Evolutionary conservation across 2,797 vertebrate genomes (phyloP).

Genomic region (Poecile montanus): DNA sequence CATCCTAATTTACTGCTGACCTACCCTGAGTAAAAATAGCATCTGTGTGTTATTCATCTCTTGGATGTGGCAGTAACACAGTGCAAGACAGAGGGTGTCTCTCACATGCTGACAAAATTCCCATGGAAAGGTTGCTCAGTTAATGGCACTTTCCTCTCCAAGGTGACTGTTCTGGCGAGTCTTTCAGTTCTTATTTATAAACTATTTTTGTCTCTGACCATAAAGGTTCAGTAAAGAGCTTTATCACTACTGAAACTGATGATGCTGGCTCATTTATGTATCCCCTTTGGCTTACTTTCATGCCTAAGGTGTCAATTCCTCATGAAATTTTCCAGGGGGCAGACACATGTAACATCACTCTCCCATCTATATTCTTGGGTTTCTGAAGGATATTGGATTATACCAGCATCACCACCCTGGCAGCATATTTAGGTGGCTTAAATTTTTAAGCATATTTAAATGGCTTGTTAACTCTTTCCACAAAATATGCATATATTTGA

Average conservation of each 20-base stretch:
- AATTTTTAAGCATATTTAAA: neutral
- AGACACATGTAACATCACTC: neutral
- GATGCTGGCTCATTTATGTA: neutral
- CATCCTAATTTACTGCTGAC: neutral
- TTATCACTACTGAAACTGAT: neutral
- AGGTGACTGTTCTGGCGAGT: neutral
- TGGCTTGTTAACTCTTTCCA: neutral
- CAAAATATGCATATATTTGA: neutral
- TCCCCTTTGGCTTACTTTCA: neutral
- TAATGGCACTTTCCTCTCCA: neutral
- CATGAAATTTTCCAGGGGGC: rapidly evolving
- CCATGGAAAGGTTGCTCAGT: neutral
- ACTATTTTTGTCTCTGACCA: neutral
- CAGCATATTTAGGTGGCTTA: neutral
- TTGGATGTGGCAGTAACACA: neutral
- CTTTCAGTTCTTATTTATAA: neutral
- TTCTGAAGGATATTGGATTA: neutral
- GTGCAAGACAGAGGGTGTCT: neutral
- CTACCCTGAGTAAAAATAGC: neutral
- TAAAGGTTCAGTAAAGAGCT: neutral
- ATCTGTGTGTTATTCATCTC: neutral
- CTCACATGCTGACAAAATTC: neutral
- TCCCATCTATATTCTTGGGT: neutral
- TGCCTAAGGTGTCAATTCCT: neutral
- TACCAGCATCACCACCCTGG: no score